Evolutionary conservation across 1,140 invertebrate species (phyloP).

Genomic region (Drosophila cardini): DNA sequence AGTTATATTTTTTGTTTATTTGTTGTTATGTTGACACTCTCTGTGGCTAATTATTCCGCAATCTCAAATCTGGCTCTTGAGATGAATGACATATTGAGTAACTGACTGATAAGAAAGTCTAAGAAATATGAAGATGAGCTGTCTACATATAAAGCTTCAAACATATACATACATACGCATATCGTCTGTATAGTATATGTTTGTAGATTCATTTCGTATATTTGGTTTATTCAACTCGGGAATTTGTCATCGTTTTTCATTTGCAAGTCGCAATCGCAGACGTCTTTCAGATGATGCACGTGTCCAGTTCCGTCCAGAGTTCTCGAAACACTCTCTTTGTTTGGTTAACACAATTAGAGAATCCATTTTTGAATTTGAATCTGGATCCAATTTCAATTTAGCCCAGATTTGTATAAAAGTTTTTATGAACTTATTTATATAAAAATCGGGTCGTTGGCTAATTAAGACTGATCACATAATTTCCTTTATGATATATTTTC

Average conservation of each 20-base stretch:
- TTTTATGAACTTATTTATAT: neutral
- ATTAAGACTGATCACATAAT: conserved; percentile 14
- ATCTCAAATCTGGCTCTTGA: conserved; percentile 3
- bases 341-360: conserved; percentile 41
- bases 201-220: too few species aligned
- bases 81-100: neutral
- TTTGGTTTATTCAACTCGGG: conserved; percentile 59
- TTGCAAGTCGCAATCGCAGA: neutral
- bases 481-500: conserved; percentile 3
- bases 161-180: too few species aligned
- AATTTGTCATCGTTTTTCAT: conserved; percentile 21
- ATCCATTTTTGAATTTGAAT: too few species aligned
- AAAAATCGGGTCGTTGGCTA: conserved; percentile 35
- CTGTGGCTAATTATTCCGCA: conserved; percentile 11
- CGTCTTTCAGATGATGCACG: neutral
- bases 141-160: neutral
- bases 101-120: conserved; percentile 24
- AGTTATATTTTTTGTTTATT: conserved; percentile 3
- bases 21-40: conserved; percentile 11
- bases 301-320: conserved; percentile 15
- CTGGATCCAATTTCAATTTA: neutral
- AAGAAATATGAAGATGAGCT: conserved; percentile 2
- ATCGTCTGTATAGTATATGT: too few species aligned
- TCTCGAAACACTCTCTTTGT: conserved; percentile 44
- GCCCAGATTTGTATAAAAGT: conserved; percentile 1